These are phyloP conservation scores for Chaenodraco wilsoni DNA, from an alignment of 2,797 vertebrate genomes.

Conservation along the genomic window DNA sequence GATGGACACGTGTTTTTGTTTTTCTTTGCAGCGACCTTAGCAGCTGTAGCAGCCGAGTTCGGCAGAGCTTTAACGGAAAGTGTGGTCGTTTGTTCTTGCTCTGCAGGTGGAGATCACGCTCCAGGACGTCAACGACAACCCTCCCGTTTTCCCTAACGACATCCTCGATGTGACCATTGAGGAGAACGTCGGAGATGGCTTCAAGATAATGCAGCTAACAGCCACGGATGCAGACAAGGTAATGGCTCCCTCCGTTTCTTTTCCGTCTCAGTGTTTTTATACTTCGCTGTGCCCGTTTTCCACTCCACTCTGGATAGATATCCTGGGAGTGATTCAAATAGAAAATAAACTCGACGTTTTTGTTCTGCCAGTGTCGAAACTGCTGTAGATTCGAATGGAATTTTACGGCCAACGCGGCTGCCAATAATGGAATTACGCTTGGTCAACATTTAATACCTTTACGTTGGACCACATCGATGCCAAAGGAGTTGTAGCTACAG, in stretches of 20 bases:
- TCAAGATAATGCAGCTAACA: slow-evolving; percentile 96
- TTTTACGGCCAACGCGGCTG: slow-evolving; percentile 31
- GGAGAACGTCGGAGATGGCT: slow-evolving; percentile 95
- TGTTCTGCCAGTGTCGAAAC: slow-evolving; percentile 42
- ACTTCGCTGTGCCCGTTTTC: slow-evolving; percentile 57
- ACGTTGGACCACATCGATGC: slow-evolving; percentile 19
- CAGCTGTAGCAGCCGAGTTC: slow-evolving; percentile 55
- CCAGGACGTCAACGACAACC: slow-evolving; percentile 98
- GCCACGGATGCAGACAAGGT: slow-evolving; percentile 97
- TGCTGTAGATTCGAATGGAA: slow-evolving; percentile 9
- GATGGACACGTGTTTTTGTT: neutral
- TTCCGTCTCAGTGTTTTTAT: slow-evolving; percentile 57
- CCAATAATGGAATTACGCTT: slow-evolving; percentile 18
- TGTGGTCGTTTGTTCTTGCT: slow-evolving; percentile 63
- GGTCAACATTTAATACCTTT: slow-evolving; percentile 32
- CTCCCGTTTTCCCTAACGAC: slow-evolving; percentile 95
- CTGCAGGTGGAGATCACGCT: slow-evolving; percentile 97
- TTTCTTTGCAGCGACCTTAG: slow-evolving; percentile 30
- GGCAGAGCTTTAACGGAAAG: slow-evolving; percentile 66
- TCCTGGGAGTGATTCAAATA: slow-evolving; percentile 51
- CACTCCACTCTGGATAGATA: slow-evolving; percentile 43
- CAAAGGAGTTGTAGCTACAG: slow-evolving; percentile 2
- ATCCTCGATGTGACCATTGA: slow-evolving; percentile 93
- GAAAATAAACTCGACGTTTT: slow-evolving; percentile 44
- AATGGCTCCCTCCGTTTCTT: slow-evolving; percentile 69